Evolutionary conservation across 2,113 vertebrate genomes (phyloP).

Genomic region (Garra rufa): DNA sequence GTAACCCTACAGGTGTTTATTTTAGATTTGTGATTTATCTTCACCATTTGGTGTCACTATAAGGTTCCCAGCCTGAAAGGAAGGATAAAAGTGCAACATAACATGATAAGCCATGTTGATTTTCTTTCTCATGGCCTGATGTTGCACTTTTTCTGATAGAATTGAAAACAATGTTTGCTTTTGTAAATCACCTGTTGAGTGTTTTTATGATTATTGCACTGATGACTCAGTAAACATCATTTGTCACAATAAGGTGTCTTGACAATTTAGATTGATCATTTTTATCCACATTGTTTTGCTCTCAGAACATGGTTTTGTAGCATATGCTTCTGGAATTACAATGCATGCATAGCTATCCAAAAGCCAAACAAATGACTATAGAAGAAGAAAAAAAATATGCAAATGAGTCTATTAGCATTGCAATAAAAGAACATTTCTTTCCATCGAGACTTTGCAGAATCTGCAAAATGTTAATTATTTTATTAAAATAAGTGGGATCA

Average conservation of each 20-base stretch:
- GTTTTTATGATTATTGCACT: conserved; percentile 3
- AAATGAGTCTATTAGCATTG: background rate
- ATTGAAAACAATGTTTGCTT: background rate
- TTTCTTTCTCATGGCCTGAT: background rate
- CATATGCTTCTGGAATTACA: background rate
- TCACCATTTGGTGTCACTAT: background rate
- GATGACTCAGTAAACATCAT: conserved; percentile 34
- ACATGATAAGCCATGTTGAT: conserved; percentile 11
- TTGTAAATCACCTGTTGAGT: conserved; percentile 13
- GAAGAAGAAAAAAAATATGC: background rate
- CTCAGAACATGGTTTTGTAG: background rate
- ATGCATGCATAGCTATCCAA: background rate
- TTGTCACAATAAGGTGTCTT: conserved; percentile 36
- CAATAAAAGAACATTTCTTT: background rate
- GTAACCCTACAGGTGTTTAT: background rate
- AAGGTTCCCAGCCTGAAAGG: background rate
- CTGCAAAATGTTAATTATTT: no score
- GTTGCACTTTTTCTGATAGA: background rate
- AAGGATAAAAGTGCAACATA: background rate
- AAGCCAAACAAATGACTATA: background rate
- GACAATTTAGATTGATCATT: conserved; percentile 35
- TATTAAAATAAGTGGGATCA: no score
- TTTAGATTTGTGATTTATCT: conserved; percentile 4
- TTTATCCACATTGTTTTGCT: conserved; percentile 9
- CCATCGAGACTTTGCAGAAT: background rate